Evolutionary conservation across 2,797 vertebrate genomes (phyloP).

Genomic region (Fringilla coelebs): DNA sequence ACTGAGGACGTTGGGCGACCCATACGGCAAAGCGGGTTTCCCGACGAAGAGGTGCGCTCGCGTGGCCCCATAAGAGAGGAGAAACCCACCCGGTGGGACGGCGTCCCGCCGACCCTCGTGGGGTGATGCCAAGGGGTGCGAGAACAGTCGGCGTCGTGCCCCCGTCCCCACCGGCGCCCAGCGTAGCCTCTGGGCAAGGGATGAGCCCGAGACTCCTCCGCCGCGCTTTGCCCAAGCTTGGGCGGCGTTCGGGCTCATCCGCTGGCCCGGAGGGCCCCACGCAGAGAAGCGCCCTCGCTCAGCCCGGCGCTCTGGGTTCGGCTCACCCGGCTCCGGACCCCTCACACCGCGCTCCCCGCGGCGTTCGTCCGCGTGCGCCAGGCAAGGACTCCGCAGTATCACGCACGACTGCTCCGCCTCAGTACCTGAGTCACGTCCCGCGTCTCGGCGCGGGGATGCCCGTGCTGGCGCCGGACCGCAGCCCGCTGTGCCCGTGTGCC

Average conservation of each 20-base stretch:
- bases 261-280: background rate
- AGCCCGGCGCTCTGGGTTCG: background rate
- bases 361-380: background rate
- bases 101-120: no score
- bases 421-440: conserved; percentile 48
- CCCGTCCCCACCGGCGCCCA: background rate
- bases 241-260: background rate
- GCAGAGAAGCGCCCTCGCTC: background rate
- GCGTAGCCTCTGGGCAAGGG: background rate
- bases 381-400: background rate
- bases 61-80: background rate
- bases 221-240: background rate
- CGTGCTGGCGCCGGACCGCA: background rate
- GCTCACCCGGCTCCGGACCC: background rate
- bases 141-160: background rate
- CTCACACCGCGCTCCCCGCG: background rate
- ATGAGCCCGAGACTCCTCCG: background rate
- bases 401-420: background rate
- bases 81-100: background rate
- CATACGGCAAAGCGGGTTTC: background rate
- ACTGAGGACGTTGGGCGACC: background rate
- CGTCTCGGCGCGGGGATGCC: background rate
- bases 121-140: background rate
- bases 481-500: background rate
- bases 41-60: background rate